Conservation (phyloP, 2,888 invertebrate species). For the Drosophila tanythrix region DNA sequence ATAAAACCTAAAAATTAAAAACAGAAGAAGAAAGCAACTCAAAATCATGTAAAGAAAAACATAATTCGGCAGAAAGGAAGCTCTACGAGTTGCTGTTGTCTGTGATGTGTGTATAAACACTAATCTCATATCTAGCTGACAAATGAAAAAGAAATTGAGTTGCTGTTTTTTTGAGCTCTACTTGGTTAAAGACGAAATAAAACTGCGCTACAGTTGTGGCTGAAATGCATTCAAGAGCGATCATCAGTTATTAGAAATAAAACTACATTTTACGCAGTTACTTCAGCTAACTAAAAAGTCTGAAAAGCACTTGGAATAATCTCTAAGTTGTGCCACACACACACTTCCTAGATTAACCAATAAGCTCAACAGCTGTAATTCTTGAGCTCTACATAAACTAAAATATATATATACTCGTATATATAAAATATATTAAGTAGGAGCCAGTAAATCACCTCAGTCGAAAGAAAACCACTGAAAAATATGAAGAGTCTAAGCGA, state of each 20-base stretch:
- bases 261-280: not conserved
- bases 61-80: conserved; percentile 46
- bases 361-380: conserved; percentile 6
- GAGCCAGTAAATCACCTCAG: conserved; percentile 57
- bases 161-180: not conserved
- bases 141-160: conserved; percentile 45
- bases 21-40: conserved; percentile 9
- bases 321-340: not conserved
- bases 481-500: conserved; percentile 20
- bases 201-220: conserved; percentile 13
- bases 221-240: not conserved
- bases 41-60: conserved; percentile 49
- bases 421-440: conserved; percentile 38
- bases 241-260: not conserved
- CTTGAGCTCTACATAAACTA: conserved; percentile 4
- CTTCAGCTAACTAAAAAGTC: no score
- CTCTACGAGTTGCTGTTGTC: conserved; percentile 7
- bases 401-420: no score
- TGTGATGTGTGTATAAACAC: conserved; percentile 18
- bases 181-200: not conserved
- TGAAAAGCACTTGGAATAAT: not conserved
- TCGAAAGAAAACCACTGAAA: conserved; percentile 35
- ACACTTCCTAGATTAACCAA: not conserved
- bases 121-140: conserved; percentile 59
- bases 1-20: conserved; percentile 27